Conservation (phyloP, 2,797 vertebrate species). For the Peromyscus eremicus region DNA sequence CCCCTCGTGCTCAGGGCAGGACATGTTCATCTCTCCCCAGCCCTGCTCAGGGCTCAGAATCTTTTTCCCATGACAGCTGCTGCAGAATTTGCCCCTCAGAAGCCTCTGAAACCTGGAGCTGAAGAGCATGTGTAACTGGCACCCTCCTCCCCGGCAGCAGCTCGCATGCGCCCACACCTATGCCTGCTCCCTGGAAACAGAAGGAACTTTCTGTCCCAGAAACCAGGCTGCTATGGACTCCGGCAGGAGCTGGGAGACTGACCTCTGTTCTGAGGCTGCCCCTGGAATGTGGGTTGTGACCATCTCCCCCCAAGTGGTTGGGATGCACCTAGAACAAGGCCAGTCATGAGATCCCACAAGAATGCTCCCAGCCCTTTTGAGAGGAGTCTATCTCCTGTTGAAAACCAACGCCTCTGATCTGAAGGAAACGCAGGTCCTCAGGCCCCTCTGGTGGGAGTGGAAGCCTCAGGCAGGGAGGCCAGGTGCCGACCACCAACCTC, state of each 20-base stretch:
- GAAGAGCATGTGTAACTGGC: background rate
- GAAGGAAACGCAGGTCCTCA: background rate
- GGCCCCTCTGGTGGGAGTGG: background rate
- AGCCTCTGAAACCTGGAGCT: slow-evolving; percentile 35
- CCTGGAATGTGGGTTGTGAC: background rate
- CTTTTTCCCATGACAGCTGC: background rate
- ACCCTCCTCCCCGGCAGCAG: background rate
- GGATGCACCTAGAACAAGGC: background rate
- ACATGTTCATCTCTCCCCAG: background rate
- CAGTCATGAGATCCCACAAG: background rate
- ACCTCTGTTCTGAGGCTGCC: background rate
- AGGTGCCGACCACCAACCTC: background rate
- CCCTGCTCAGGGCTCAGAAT: background rate
- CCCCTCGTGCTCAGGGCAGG: background rate
- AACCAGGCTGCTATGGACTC: background rate
- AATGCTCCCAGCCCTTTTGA: background rate
- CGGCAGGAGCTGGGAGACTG: background rate
- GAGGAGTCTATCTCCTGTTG: background rate
- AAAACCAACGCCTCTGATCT: background rate
- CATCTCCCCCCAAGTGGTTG: background rate
- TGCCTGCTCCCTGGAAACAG: background rate
- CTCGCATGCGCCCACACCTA: background rate
- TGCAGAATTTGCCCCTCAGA: background rate
- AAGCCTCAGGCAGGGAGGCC: background rate
- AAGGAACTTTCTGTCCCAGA: background rate